These are phyloP conservation scores for Rissa tridactyla DNA, from an alignment of 2,113 vertebrate genomes.

Conservation along the genomic window DNA sequence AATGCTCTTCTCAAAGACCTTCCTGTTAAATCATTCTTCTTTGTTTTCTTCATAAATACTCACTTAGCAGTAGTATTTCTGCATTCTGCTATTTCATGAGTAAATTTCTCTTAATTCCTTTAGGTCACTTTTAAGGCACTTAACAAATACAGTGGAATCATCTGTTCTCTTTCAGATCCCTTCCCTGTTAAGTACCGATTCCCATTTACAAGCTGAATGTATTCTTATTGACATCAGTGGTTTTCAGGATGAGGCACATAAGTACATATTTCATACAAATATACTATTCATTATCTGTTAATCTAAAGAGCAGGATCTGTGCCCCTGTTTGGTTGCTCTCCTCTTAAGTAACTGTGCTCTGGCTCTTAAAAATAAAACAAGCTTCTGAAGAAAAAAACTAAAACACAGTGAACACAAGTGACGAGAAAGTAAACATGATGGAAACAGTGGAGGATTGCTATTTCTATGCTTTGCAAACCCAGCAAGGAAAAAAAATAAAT, in stretches of 20 bases:
- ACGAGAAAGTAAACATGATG: background rate
- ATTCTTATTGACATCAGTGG: background rate
- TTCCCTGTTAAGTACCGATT: background rate
- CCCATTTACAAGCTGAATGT: background rate
- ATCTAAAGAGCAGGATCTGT: background rate
- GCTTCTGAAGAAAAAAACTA: background rate
- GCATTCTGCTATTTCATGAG: background rate
- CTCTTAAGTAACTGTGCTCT: constrained; percentile 15
- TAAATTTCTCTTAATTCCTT: background rate
- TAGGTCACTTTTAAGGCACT: background rate
- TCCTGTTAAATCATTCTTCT: background rate
- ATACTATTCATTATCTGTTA: background rate
- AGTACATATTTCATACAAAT: background rate
- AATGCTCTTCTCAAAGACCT: background rate
- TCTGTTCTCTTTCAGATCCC: background rate
- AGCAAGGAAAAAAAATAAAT: constrained; percentile 12
- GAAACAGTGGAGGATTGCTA: background rate
- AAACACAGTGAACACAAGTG: constrained; percentile 8
- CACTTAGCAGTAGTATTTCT: background rate
- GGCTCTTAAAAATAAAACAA: constrained; percentile 28
- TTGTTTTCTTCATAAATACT: background rate
- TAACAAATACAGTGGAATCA: background rate
- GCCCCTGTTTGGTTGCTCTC: background rate
- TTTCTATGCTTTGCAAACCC: background rate
- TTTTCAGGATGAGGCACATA: background rate